Conservation (phyloP, 2,888 invertebrate genomes). For the Diarsia dahlii region DNA sequence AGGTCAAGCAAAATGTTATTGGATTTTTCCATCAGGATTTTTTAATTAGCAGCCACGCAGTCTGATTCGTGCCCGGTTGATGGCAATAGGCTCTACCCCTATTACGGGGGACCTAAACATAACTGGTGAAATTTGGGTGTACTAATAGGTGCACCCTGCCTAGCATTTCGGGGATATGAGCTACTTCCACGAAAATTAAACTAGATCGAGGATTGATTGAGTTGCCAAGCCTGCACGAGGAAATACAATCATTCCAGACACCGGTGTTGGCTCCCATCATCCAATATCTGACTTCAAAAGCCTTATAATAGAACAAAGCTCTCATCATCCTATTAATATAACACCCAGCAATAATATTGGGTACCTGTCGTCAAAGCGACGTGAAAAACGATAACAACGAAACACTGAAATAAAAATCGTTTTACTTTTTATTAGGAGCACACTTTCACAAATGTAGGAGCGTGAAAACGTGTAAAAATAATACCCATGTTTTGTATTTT, state of each 20-base stretch:
- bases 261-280: background rate
- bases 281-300: background rate
- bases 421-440: constrained; percentile 41
- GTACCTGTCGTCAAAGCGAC: constrained; percentile 33
- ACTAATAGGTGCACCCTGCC: too few relatives aligned
- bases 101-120: too few relatives aligned
- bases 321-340: constrained; percentile 35
- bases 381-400: constrained; percentile 54
- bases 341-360: constrained; percentile 33
- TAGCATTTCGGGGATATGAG: too few relatives aligned
- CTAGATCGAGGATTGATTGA: background rate
- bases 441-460: constrained; percentile 32
- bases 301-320: constrained; percentile 23
- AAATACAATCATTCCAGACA: background rate
- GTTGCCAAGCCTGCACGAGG: background rate
- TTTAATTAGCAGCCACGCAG: too few relatives aligned
- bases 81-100: too few relatives aligned
- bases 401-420: constrained; percentile 46
- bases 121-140: too few relatives aligned
- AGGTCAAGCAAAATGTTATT: too few relatives aligned
- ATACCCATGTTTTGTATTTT: constrained; percentile 46
- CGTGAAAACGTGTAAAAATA: constrained; percentile 38
- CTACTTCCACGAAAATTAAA: background rate
- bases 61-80: too few relatives aligned
- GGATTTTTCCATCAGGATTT: too few relatives aligned